phyloP scores from a whole-genome alignment of 2,113 vertebrate species.

The Scalopus aquaticus region DNA sequence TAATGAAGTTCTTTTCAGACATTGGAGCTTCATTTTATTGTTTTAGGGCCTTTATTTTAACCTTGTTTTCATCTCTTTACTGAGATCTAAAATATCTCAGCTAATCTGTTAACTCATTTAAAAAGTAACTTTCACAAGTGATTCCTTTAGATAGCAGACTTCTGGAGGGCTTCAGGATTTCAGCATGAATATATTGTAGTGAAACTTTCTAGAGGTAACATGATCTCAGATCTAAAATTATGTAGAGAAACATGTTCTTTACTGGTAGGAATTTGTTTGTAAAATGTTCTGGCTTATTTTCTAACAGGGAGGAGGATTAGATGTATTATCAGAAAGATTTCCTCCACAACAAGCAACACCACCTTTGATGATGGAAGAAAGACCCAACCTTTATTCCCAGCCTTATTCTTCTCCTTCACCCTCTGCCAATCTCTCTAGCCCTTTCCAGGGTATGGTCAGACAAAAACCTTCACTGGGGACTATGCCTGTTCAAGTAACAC shows the following conservation, averaged over 20 bases:
- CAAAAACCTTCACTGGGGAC: conserved; percentile 89
- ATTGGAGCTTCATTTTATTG: conserved; percentile 2
- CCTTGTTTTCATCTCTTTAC: conserved; percentile 22
- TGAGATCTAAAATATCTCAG: conserved; percentile 31
- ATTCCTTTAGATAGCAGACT: conserved; percentile 37
- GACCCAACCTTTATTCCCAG: conserved; percentile 88
- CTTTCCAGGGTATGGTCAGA: conserved; percentile 88
- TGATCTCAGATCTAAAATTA: not conserved
- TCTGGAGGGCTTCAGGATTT: conserved; percentile 28
- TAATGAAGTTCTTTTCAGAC: conserved; percentile 21
- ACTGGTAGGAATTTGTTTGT: conserved; percentile 20
- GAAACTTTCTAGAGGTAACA: conserved; percentile 7
- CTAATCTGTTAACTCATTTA: conserved; percentile 28
- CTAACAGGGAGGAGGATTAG: conserved; percentile 91
- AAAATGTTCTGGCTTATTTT: conserved; percentile 53
- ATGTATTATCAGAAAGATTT: conserved; percentile 88
- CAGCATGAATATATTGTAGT: not conserved
- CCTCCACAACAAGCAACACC: conserved; percentile 85
- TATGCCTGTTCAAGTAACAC: conserved; percentile 83
- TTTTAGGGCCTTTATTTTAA: conserved; percentile 26
- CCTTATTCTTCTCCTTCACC: conserved; percentile 89
- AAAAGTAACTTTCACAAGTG: conserved; percentile 34
- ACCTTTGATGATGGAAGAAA: conserved; percentile 90
- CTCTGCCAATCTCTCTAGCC: conserved; percentile 79
- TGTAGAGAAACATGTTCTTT: not conserved